phyloP scores from a whole-genome alignment of 2,113 vertebrate species.

The Indri indri region DNA sequence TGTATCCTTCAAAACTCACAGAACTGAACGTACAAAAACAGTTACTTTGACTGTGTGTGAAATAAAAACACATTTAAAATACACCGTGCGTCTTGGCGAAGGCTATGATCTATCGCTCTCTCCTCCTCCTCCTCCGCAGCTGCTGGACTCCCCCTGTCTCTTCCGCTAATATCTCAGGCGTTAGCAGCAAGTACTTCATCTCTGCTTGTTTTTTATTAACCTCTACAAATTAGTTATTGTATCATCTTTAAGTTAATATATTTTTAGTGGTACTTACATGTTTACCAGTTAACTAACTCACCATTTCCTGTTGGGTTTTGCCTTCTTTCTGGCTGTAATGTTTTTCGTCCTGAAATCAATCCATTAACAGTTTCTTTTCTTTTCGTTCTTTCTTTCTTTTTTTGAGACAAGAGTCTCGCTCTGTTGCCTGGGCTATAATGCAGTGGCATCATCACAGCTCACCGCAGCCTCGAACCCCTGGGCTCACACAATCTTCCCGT shows the following conservation, averaged over 20 bases:
- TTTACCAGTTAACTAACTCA: neutral
- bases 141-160: neutral
- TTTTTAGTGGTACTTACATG: neutral
- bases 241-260: too few relatives aligned
- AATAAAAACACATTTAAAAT: neutral
- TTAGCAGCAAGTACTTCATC: neutral
- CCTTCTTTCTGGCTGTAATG: neutral
- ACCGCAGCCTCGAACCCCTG: too few relatives aligned
- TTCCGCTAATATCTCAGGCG: neutral
- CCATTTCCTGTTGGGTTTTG: neutral
- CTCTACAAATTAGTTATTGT: neutral
- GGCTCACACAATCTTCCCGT: too few relatives aligned
- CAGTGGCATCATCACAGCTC: too few relatives aligned
- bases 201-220: neutral
- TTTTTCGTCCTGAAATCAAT: neutral
- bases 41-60: neutral
- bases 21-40: neutral
- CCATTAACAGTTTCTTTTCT: neutral
- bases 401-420: too few relatives aligned
- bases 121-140: neutral
- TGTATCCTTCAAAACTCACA: neutral
- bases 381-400: neutral
- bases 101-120: too few relatives aligned
- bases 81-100: fast-evolving
- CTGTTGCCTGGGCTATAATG: too few relatives aligned